phyloP scores from a whole-genome alignment of 1,140 invertebrate genomes.

The Drosophila erecta region DNA sequence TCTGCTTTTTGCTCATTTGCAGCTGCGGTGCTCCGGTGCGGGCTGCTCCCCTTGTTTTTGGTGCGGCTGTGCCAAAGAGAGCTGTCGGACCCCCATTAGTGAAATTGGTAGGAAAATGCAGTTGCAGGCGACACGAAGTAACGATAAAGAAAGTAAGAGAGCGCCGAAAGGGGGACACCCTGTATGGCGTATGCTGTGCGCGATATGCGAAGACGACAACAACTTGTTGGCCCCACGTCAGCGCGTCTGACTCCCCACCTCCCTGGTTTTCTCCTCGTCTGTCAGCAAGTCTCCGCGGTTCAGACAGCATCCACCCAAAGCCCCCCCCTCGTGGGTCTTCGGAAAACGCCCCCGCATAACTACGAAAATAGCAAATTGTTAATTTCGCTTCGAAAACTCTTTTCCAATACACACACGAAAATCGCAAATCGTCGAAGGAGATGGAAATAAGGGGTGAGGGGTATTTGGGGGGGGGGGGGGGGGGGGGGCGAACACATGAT shows the following conservation, averaged over 20 bases:
- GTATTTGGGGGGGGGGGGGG: constrained; percentile 15
- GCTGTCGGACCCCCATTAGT: constrained; percentile 18
- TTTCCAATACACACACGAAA: constrained; percentile 67
- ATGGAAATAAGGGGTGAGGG: not conserved
- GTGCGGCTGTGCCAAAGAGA: constrained; percentile 16
- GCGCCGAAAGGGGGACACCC: constrained; percentile 16
- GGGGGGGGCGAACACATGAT: constrained; percentile 59
- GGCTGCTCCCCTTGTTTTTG: not conserved
- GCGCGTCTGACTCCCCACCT: constrained; percentile 4
- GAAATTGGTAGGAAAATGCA: constrained; percentile 32
- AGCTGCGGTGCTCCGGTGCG: constrained; percentile 4
- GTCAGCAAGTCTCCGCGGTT: constrained; percentile 54
- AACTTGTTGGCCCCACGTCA: constrained; percentile 52
- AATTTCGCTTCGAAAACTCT: constrained; percentile 79
- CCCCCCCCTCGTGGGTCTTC: constrained; percentile 32
- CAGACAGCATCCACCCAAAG: constrained; percentile 35
- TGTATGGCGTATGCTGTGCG: constrained; percentile 25
- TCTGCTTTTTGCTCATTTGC: constrained; percentile 37
- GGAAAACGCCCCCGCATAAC: constrained; percentile 60
- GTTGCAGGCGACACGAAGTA: constrained; percentile 14
- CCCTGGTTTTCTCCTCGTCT: constrained; percentile 15
- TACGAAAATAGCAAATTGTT: constrained; percentile 81
- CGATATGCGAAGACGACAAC: constrained; percentile 30
- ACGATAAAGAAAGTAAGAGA: constrained; percentile 7
- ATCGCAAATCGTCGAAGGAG: constrained; percentile 9